A percentile compares a stretch with the other conserved stretches of the same genome.
These are phyloP conservation scores for Spongia lamella DNA, from an alignment of 37 sponge, comb jelly and placozoan genomes.

Conservation along the genomic window DNA sequence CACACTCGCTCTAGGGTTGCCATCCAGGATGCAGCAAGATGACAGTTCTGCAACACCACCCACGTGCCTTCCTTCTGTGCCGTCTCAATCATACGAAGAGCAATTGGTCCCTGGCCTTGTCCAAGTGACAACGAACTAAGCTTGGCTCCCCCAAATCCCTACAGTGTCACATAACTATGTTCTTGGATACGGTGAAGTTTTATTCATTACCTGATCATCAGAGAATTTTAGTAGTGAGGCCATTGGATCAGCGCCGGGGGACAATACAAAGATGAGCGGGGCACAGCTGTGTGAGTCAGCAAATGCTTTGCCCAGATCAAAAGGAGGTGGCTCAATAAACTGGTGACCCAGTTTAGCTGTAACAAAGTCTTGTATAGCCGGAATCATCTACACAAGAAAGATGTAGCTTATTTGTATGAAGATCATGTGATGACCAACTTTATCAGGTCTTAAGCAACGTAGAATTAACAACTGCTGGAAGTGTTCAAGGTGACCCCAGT, in stretches of 20 bases:
- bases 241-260: constrained; percentile 98
- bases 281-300: constrained; percentile 95
- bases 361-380: constrained; percentile 94
- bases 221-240: constrained; percentile 98
- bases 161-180: background rate
- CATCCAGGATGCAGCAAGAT: constrained; percentile 99
- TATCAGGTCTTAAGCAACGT: constrained; percentile 93
- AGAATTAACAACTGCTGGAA: constrained; percentile 90
- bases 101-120: constrained; percentile 98
- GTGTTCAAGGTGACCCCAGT: constrained; percentile 65
- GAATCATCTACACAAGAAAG: constrained; percentile 61
- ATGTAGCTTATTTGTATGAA: background rate
- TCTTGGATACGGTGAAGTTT: too few relatives aligned
- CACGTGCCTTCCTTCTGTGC: constrained; percentile 96
- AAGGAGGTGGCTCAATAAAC: constrained; percentile 97
- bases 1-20: constrained; percentile 93
- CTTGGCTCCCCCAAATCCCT: constrained; percentile 96
- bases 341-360: constrained; percentile 67
- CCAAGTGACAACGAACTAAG: constrained; percentile 94
- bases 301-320: constrained; percentile 92
- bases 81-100: constrained; percentile 93
- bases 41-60: constrained; percentile 99
- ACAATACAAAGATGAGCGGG: constrained; percentile 97
- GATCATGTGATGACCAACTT: constrained; percentile 39
- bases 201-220: constrained; percentile 93